Evolutionary conservation across 2,888 invertebrate genomes (phyloP).

Genomic region (Stegana nigrithorax): DNA sequence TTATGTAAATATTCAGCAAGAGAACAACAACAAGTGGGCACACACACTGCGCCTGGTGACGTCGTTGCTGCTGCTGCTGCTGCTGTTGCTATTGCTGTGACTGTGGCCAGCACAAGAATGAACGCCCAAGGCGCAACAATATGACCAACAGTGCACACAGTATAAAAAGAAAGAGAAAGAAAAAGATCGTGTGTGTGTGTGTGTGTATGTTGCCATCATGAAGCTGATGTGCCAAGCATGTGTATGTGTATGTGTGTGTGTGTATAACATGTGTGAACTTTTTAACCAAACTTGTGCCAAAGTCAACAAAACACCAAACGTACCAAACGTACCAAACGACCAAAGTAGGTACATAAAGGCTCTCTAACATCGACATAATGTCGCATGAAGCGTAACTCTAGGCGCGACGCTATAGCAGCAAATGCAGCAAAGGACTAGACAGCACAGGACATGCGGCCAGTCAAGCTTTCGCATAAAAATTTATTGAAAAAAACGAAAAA

Average conservation of each 20-base stretch:
- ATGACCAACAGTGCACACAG: slow-evolving; percentile 31
- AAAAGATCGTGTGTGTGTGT: not conserved
- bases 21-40: slow-evolving; percentile 11
- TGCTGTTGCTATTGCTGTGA: not conserved
- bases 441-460: not conserved
- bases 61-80: not conserved
- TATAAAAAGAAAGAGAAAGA: too few species aligned
- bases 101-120: not conserved
- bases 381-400: not conserved
- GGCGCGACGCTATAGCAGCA: too few species aligned
- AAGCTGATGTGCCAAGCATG: too few species aligned
- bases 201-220: not conserved
- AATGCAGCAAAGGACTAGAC: not conserved
- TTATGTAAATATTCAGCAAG: slow-evolving; percentile 3
- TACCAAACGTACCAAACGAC: too few species aligned
- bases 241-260: not conserved
- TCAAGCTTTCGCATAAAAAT: slow-evolving; percentile 7
- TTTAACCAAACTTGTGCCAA: slow-evolving; percentile 57
- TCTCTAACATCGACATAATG: slow-evolving; percentile 4
- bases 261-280: slow-evolving; percentile 56
- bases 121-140: slow-evolving; percentile 49
- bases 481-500: not conserved
- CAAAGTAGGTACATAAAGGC: too few species aligned
- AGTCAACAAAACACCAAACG: slow-evolving; percentile 53
- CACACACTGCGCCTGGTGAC: not conserved